phyloP scores from a whole-genome alignment of 2,888 invertebrate genomes.

The Rotaria magnacalcarata region DNA sequence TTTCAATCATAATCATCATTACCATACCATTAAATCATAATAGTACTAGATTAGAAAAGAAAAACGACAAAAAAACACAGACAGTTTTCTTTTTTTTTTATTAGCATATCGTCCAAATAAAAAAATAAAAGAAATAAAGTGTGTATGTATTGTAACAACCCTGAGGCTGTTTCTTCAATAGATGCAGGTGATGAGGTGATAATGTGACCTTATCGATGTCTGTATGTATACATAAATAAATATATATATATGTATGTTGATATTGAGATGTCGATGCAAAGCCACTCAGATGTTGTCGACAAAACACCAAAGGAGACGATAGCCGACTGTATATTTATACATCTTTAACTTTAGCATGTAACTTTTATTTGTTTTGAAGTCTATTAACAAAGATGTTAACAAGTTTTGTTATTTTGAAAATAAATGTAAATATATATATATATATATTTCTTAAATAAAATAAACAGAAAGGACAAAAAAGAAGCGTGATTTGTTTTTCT shows the following conservation, averaged over 20 bases:
- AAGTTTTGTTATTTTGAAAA: not conserved
- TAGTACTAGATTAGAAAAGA: not conserved
- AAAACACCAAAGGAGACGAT: not conserved
- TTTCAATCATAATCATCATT: slow-evolving; percentile 6
- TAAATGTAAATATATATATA: not conserved
- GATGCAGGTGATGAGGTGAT: slow-evolving; percentile 29
- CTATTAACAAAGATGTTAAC: not conserved
- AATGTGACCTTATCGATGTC: slow-evolving; percentile 27
- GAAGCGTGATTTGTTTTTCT: no score
- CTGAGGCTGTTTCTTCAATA: slow-evolving; percentile 3
- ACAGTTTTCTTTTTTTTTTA: not conserved
- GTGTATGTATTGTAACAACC: slow-evolving; percentile 16
- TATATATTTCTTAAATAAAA: not conserved
- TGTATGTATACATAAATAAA: slow-evolving; percentile 7
- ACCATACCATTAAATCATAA: not conserved
- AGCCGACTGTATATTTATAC: not conserved
- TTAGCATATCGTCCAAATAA: not conserved
- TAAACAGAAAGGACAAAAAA: no score
- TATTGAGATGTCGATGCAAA: not conserved
- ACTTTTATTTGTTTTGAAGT: not conserved
- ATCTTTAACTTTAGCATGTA: not conserved
- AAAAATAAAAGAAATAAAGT: slow-evolving; percentile 4
- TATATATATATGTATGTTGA: slow-evolving; percentile 22
- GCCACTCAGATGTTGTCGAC: slow-evolving; percentile 29
- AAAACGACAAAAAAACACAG: not conserved